Conservation (phyloP, 2,888 invertebrate genomes). For the Dorcus parallelipipedus region DNA sequence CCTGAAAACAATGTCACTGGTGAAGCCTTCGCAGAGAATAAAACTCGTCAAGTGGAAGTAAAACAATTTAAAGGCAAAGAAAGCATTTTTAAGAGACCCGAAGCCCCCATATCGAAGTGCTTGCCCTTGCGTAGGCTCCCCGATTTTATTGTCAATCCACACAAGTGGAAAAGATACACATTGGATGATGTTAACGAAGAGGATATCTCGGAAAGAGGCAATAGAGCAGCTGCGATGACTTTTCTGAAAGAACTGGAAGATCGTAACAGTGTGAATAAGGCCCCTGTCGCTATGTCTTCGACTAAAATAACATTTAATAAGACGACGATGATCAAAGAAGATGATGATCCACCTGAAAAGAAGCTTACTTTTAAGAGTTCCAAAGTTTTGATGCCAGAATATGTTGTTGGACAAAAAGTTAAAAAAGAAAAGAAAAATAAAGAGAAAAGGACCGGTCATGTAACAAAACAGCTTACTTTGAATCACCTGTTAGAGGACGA, state of each 20-base stretch:
- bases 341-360: slow-evolving; percentile 30
- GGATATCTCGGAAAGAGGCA: slow-evolving; percentile 76
- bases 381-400: slow-evolving; percentile 79
- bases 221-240: slow-evolving; percentile 73
- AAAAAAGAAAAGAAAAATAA: slow-evolving; percentile 49
- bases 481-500: slow-evolving; percentile 55
- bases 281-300: slow-evolving; percentile 31
- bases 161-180: slow-evolving; percentile 79
- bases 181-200: slow-evolving; percentile 71
- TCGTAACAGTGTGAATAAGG: slow-evolving; percentile 17
- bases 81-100: slow-evolving; percentile 76
- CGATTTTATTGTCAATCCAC: slow-evolving; percentile 68
- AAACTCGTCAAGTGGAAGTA: slow-evolving; percentile 48
- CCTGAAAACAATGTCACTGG: slow-evolving; percentile 21
- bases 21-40: slow-evolving; percentile 27
- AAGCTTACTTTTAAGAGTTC: slow-evolving; percentile 60
- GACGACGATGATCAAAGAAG: slow-evolving; percentile 19
- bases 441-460: slow-evolving; percentile 20
- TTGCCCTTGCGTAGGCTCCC: slow-evolving; percentile 52
- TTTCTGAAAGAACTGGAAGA: slow-evolving; percentile 68
- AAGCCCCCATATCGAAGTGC: slow-evolving; percentile 60
- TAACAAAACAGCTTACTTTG: slow-evolving; percentile 50
- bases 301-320: slow-evolving; percentile 40
- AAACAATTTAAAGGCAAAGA: slow-evolving; percentile 66
- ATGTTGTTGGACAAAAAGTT: slow-evolving; percentile 67